Percentiles rank a stretch among this genome's conserved stretches.
phyloP scores from a whole-genome alignment of 2,113 vertebrate genomes.

The Zapornia atra region DNA sequence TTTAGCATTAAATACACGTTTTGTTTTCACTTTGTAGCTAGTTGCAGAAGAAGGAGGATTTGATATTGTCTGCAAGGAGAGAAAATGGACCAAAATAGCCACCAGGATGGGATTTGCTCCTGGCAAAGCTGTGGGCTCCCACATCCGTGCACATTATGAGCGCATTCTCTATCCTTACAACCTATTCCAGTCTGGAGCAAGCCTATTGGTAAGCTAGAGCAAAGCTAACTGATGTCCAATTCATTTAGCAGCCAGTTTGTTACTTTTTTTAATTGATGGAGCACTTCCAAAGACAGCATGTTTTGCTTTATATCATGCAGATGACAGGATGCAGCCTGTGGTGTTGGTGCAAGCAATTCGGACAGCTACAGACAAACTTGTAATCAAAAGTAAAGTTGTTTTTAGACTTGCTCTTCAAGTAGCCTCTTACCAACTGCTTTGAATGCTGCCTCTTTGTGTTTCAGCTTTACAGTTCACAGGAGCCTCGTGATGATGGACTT shows the following conservation, averaged over 20 bases:
- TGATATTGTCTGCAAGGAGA: slow-evolving; percentile 90
- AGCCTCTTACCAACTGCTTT: not conserved
- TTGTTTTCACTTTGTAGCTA: slow-evolving; percentile 79
- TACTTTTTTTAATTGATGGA: not conserved
- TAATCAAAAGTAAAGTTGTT: not conserved
- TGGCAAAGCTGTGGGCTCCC: slow-evolving; percentile 94
- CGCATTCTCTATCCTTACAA: slow-evolving; percentile 95
- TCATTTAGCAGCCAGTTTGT: not conserved
- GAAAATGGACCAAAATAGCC: slow-evolving; percentile 96
- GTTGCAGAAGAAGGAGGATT: slow-evolving; percentile 97
- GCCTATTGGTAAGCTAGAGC: slow-evolving; percentile 86
- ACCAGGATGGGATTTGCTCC: slow-evolving; percentile 92
- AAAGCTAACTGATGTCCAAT: not conserved
- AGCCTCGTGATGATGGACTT: accelerated
- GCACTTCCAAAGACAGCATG: not conserved
- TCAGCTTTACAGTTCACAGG: not conserved
- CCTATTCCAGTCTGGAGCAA: slow-evolving; percentile 91
- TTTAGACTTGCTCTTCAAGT: not conserved
- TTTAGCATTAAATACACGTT: not conserved
- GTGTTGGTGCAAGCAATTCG: not conserved
- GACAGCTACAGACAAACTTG: not conserved
- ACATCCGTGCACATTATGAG: slow-evolving; percentile 95
- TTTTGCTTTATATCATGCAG: not conserved
- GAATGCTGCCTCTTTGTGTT: not conserved
- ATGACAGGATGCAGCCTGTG: not conserved